phyloP scores from a whole-genome alignment of 2,888 invertebrate species.

The Monopis laevigella region DNA sequence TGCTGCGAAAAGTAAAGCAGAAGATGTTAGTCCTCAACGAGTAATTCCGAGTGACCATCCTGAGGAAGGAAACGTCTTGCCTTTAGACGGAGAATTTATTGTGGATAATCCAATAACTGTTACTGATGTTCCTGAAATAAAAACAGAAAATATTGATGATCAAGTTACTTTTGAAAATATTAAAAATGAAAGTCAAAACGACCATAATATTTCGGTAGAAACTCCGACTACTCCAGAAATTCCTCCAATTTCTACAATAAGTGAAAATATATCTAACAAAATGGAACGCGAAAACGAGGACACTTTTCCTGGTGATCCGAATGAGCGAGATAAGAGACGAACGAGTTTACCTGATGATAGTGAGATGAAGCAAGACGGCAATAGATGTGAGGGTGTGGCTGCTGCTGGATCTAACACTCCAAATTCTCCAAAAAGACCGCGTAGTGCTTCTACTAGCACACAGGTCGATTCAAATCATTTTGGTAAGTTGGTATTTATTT shows the following conservation, averaged over 20 bases:
- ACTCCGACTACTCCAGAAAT: constrained; percentile 63
- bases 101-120: constrained; percentile 40
- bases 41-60: constrained; percentile 43
- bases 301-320: constrained; percentile 31
- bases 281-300: constrained; percentile 38
- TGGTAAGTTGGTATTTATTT: constrained; percentile 60
- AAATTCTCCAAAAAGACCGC: constrained; percentile 75
- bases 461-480: constrained; percentile 89
- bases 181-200: constrained; percentile 44
- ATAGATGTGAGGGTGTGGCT: constrained; percentile 42
- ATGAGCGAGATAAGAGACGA: constrained; percentile 61
- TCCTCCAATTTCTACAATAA: constrained; percentile 77
- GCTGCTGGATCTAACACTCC: constrained; percentile 51
- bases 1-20: no score
- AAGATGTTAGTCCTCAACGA: constrained; percentile 34
- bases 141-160: constrained; percentile 16
- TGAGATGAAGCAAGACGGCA: constrained; percentile 54
- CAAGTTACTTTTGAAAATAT: constrained; percentile 38
- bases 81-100: constrained; percentile 53
- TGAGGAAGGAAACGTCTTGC: constrained; percentile 52
- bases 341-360: constrained; percentile 70
- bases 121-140: constrained; percentile 21
- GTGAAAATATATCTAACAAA: constrained; percentile 72
- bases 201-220: constrained; percentile 31
- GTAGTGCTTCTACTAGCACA: constrained; percentile 82